phyloP scores from a whole-genome alignment of 2,113 vertebrate genomes.

The Azemiops feae region DNA sequence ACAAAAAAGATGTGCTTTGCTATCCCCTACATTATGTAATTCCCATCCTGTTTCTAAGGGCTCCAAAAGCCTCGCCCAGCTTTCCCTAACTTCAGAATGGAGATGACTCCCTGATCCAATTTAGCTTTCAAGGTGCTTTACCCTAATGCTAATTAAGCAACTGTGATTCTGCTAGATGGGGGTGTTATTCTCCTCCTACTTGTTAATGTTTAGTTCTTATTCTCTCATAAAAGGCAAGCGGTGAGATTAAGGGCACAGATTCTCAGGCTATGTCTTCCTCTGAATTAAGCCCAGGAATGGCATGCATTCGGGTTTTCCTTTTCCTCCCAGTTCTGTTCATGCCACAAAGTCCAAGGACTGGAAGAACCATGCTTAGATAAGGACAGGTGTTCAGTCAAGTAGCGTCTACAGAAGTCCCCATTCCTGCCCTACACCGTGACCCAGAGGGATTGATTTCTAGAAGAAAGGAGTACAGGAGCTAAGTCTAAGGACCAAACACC shows the following conservation, averaged over 20 bases:
- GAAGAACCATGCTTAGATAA: not conserved
- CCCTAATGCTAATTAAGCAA: too few species aligned
- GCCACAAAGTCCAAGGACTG: not conserved
- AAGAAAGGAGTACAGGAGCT: not conserved
- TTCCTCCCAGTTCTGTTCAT: not conserved
- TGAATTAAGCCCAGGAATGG: not conserved
- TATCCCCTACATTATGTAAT: not conserved
- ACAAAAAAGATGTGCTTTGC: not conserved
- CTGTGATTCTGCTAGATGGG: not conserved
- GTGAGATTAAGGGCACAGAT: not conserved
- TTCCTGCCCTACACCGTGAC: not conserved
- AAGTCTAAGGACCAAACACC: not conserved
- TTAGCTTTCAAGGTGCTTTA: not conserved
- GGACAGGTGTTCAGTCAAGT: not conserved
- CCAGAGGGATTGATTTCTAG: not conserved
- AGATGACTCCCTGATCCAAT: too few species aligned
- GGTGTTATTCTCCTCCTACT: not conserved
- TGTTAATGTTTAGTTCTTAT: not conserved
- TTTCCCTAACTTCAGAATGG: not conserved
- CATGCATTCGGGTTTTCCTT: not conserved
- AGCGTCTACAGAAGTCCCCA: not conserved
- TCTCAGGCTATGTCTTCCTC: not conserved
- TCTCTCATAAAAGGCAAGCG: not conserved
- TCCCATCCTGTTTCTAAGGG: not conserved
- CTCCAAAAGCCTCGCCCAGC: not conserved